A percentile compares a stretch with the other conserved stretches of the same genome.
Evolutionary conservation across 2,113 vertebrate species (phyloP).

Genomic region (Narcine bancroftii): DNA sequence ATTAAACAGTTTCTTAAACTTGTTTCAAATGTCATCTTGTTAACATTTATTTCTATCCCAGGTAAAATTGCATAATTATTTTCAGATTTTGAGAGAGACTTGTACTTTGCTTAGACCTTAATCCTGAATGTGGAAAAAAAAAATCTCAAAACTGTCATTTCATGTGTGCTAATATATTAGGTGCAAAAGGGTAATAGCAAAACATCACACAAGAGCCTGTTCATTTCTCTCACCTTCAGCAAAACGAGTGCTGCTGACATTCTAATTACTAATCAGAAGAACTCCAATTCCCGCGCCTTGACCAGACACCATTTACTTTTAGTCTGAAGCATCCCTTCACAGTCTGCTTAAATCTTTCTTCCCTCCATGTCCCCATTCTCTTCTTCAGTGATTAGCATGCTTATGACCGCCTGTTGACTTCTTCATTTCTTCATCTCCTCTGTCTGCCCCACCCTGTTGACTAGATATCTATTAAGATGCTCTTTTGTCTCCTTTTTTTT

Average conservation of each 20-base stretch:
- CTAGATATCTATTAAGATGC: slow-evolving; percentile 6
- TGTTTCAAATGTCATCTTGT: slow-evolving; percentile 12
- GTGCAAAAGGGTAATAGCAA: neutral
- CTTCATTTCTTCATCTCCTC: slow-evolving; percentile 38
- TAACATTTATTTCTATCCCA: neutral
- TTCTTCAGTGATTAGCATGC: slow-evolving; percentile 55
- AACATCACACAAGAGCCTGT: neutral
- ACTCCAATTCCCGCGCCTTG: slow-evolving; percentile 13
- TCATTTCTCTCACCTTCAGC: neutral
- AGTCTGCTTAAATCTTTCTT: neutral
- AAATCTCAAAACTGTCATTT: neutral
- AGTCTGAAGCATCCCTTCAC: slow-evolving; percentile 26
- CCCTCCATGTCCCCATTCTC: slow-evolving; percentile 41
- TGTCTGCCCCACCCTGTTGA: neutral
- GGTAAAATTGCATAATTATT: neutral
- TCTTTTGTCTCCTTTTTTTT: slow-evolving; percentile 43
- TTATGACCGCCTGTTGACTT: slow-evolving; percentile 50
- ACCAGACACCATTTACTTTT: neutral
- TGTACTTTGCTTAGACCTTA: neutral
- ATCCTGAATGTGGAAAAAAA: neutral
- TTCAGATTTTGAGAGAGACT: neutral
- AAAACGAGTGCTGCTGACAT: slow-evolving; percentile 20
- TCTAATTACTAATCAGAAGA: neutral
- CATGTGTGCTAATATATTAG: neutral
- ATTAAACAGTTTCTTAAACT: neutral